Percentiles rank a stretch among this genome's conserved stretches.
phyloP scores from a whole-genome alignment of 2,888 invertebrate species.

The Aporophyla nigra region DNA sequence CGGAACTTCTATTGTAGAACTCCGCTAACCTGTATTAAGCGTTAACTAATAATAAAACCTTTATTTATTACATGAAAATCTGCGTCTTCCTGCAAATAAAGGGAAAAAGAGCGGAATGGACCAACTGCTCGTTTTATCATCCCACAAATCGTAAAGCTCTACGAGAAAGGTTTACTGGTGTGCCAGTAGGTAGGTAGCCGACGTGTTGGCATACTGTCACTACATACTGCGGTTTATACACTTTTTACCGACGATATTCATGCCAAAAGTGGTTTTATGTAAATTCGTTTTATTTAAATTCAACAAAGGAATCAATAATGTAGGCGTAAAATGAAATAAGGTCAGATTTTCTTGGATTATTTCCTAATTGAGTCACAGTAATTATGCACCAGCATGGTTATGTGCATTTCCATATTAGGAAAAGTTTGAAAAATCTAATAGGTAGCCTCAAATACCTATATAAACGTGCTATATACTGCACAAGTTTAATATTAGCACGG shows the following conservation, averaged over 20 bases:
- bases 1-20: neutral
- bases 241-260: slow-evolving; percentile 37
- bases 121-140: slow-evolving; percentile 57
- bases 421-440: slow-evolving; percentile 1
- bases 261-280: slow-evolving; percentile 45
- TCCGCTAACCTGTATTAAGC: neutral
- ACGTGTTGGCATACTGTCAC: slow-evolving; percentile 56
- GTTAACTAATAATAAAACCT: slow-evolving; percentile 37
- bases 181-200: slow-evolving; percentile 32
- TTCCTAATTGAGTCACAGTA: neutral
- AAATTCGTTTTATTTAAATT: slow-evolving; percentile 8
- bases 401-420: neutral
- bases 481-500: slow-evolving; percentile 34
- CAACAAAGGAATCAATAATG: neutral
- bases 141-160: slow-evolving; percentile 60
- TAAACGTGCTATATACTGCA: neutral
- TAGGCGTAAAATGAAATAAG: neutral
- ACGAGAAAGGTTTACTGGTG: slow-evolving; percentile 54
- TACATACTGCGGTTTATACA: slow-evolving; percentile 42
- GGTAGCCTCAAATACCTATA: neutral
- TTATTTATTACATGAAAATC: slow-evolving; percentile 44
- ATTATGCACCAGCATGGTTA: neutral
- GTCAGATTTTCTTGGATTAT: neutral
- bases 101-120: slow-evolving; percentile 32
- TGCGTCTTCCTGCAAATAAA: slow-evolving; percentile 39